phyloP scores from a whole-genome alignment of 2,888 invertebrate species.

The Alviniconcha strummeri region DNA sequence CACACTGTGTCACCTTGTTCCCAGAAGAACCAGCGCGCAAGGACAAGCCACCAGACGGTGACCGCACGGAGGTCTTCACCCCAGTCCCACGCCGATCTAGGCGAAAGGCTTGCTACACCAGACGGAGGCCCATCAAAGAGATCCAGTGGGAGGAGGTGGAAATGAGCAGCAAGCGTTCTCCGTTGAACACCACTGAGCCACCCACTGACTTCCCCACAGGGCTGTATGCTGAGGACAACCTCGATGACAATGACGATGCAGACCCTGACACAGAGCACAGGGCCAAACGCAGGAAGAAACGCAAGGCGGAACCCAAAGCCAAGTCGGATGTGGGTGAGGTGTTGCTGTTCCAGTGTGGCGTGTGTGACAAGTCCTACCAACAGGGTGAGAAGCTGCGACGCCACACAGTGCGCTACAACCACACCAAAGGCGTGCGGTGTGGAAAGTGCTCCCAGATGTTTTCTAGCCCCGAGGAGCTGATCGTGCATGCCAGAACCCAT shows the following conservation, averaged over 20 bases:
- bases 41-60: neutral
- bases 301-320: neutral
- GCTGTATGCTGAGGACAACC: neutral
- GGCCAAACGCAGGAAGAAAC: neutral
- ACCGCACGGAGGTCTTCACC: neutral
- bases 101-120: neutral
- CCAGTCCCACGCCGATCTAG: neutral
- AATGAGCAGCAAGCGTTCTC: too few species aligned
- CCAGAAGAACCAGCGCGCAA: neutral
- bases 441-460: neutral
- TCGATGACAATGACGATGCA: neutral
- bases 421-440: neutral
- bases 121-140: neutral
- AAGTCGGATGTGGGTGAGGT: too few species aligned
- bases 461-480: neutral
- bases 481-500: neutral
- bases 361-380: neutral
- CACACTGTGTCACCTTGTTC: neutral
- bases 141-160: neutral
- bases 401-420: neutral
- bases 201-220: neutral
- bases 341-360: slow-evolving; percentile 8
- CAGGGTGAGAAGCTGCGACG: neutral
- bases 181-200: neutral
- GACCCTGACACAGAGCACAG: neutral